Percentiles rank a stretch among this genome's conserved stretches.
phyloP scores from a whole-genome alignment of 2,113 vertebrate genomes.

The Synodontis membranacea region DNA sequence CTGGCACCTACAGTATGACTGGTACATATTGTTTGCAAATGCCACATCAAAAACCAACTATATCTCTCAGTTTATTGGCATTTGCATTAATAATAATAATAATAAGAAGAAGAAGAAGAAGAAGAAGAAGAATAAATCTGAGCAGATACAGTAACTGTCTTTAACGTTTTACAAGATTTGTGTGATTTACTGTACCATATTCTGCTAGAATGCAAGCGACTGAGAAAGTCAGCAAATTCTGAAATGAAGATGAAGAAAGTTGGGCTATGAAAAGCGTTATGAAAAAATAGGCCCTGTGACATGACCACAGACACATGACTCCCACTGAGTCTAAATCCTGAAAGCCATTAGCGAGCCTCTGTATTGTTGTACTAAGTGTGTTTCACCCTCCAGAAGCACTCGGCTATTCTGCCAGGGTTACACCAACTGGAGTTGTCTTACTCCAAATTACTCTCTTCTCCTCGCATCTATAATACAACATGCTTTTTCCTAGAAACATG shows the following conservation, averaged over 20 bases:
- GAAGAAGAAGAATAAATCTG: no score
- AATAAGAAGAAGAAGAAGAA: not conserved
- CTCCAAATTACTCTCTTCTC: slow-evolving; percentile 42
- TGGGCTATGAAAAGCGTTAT: not conserved
- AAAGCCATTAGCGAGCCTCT: slow-evolving; percentile 4
- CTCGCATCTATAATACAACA: slow-evolving; percentile 54
- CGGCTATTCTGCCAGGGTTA: not conserved
- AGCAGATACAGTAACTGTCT: not conserved
- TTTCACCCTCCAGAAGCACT: not conserved
- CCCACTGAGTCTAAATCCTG: not conserved
- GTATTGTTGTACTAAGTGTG: slow-evolving; percentile 3
- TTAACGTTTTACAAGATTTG: not conserved
- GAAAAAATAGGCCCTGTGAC: not conserved
- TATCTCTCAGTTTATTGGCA: not conserved
- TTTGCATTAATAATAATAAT: not conserved
- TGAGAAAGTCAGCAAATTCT: not conserved
- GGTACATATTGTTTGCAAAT: not conserved
- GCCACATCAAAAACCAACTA: not conserved
- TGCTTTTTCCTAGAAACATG: slow-evolving; percentile 52
- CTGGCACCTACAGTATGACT: not conserved
- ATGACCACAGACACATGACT: not conserved
- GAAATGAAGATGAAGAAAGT: not conserved
- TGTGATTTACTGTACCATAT: not conserved
- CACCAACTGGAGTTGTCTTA: slow-evolving; percentile 51
- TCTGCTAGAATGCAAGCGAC: not conserved